Base-by-base conservation (phyloP, 2,113 vertebrate species). In the Gila orcuttii region DNA sequence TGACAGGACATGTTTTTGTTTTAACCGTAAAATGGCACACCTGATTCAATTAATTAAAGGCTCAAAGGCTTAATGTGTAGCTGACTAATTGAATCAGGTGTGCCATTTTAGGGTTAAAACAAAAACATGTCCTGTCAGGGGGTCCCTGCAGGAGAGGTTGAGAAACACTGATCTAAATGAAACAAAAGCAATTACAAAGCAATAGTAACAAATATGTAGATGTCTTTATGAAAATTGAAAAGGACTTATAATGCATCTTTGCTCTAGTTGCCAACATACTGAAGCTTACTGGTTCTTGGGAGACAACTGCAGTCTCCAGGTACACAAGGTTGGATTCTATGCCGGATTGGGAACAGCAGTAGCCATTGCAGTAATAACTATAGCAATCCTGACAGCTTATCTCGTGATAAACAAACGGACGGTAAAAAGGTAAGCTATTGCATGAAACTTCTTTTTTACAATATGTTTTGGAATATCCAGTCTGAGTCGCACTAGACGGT, bases 311-410 rank as follows among this genome's bases (percentile, higher is more conserved):
- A 36, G 15, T 2, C 31, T 79, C 60, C 31, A 73, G 50, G 68
- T 91, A 39, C 66, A 74, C 85, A 91, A 90, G 83, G 69, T 71
- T 25, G 91, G 88, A 60, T 52, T 90, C n/a, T 88, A 85, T 76
- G 83, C 83, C 15, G 90, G 88, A 86, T 25, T 86, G 10, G 80
- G 85, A 69, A 57, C 69, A 19, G 31, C 84, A 1, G 73, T 73
- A 69, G 66, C 28, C 23, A 57, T 82, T 64, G 36, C 87, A 23
- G 6, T 89, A 33, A 42, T 85, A 36, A 28, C 68, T 28, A 36
- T 90, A 50, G 89, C 80, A n/a, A 15, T 62, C 19, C 68, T 91
- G 45, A 57, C 71, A 47, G 78, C 33, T 21, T 90, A 90, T 78
- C 47, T 89, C 3, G 2, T 84, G 3, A 42, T 79, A 25, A 73